phyloP scores from a whole-genome alignment of 2,888 invertebrate genomes.

The Agrotis clavis region DNA sequence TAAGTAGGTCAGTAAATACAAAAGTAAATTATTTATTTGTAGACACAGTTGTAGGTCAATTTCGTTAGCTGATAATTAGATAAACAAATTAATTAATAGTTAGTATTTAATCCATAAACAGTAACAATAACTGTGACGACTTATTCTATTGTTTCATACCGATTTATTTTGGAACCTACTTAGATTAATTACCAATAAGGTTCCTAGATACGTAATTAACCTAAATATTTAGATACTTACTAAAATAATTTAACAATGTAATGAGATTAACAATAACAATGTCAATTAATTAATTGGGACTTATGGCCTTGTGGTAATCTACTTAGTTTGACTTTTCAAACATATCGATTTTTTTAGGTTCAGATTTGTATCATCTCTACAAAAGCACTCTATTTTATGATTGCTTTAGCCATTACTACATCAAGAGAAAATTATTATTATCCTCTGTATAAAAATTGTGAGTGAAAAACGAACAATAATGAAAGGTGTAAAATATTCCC shows the following conservation, averaged over 20 bases:
- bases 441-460: neutral
- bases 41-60: slow-evolving; percentile 32
- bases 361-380: neutral
- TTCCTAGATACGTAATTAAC: neutral
- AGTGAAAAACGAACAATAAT: slow-evolving; percentile 11
- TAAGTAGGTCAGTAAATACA: neutral
- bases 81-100: slow-evolving; percentile 36
- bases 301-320: neutral
- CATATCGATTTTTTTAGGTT: neutral
- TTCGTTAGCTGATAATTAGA: slow-evolving; percentile 35
- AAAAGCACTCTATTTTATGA: neutral
- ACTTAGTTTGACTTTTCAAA: neutral
- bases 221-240: neutral
- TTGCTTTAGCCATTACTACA: neutral
- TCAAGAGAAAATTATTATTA: neutral
- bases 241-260: neutral
- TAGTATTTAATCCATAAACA: slow-evolving; percentile 38
- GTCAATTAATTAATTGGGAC: neutral
- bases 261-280: neutral
- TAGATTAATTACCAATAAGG: too few relatives aligned
- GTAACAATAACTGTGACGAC: slow-evolving; percentile 41
- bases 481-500: slow-evolving; percentile 29
- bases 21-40: neutral
- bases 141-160: slow-evolving; percentile 34
- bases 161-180: slow-evolving; percentile 19